Evolutionary conservation across 2,113 vertebrate species (phyloP), one percentile per base, ranked within the genome.

Genomic region (Paramormyrops kingsleyae): DNA sequence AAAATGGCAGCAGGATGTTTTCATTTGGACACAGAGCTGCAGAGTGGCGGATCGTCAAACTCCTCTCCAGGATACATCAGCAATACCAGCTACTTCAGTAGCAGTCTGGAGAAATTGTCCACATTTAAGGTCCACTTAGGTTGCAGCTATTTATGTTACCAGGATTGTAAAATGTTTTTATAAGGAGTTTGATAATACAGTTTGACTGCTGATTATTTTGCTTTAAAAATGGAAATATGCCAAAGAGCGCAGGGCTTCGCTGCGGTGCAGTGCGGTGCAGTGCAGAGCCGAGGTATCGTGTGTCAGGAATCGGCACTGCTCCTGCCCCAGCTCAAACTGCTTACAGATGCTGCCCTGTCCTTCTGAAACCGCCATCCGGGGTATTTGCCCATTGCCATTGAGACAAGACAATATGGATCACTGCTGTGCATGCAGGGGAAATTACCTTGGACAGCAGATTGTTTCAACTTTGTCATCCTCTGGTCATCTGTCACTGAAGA

Each of bases 181-280:
- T 85, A 47, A 49, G 21, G 44, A 85, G 83, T 85, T 85, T 85
- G 42, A n/a, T 49, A 10, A 85, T 27, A 49, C 17, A 85, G 46
- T 85, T 49, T 49, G 83, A 85, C 44, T 85, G 46, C 83, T 85
- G 83, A 85, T 85, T 47, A 49, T 88, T 59, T 47, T 70, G 62
- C 27, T 88, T 27, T 74, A 42, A 6, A 19, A 77, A 4, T 17
- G 70, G 70, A 77, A 31, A 77, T 7, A 31, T 74, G 74, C 31
- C 74, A 19, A 39, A 42, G 5, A 39, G 35, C 31, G 35, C 15
- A 2, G 15, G 74, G 4, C 35, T 42, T 39, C 5, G 2, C 70
- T 50, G 49, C 49, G 49, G 49, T 50, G 49, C 49, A 49, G 47
- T 74, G 31, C 13, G n/a, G n/a, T 4, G 9, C 10, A 15, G 27